Percentiles rank a stretch among this genome's conserved stretches.
Evolutionary conservation across 2,888 invertebrate species (phyloP).

Genomic region (Acleris cristana): DNA sequence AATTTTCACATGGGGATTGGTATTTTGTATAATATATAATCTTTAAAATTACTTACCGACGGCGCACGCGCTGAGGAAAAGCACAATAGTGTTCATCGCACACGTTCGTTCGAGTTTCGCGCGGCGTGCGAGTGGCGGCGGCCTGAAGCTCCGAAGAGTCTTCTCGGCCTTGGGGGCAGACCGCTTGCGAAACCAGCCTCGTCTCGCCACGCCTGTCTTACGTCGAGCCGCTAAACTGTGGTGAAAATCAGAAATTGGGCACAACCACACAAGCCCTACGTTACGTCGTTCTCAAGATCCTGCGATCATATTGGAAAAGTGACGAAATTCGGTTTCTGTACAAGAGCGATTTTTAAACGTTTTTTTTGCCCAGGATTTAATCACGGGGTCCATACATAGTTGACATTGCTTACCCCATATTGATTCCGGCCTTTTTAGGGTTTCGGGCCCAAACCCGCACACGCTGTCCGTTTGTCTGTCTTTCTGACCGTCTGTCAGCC

Average conservation of each 20-base stretch:
- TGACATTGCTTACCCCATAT: too few relatives aligned
- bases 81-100: slow-evolving; percentile 62
- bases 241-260: slow-evolving; percentile 2
- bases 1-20: too few relatives aligned
- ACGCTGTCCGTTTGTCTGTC: too few relatives aligned
- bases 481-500: too few relatives aligned
- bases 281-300: background rate
- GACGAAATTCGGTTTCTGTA: too few relatives aligned
- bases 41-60: slow-evolving; percentile 60
- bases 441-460: too few relatives aligned
- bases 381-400: too few relatives aligned
- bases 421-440: too few relatives aligned
- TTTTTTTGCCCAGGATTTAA: too few relatives aligned
- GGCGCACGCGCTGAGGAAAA: slow-evolving; percentile 68
- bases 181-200: slow-evolving; percentile 66
- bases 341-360: too few relatives aligned
- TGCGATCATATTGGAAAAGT: too few relatives aligned
- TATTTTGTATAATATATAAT: background rate
- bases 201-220: slow-evolving; percentile 46
- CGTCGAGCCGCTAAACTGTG: background rate
- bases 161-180: slow-evolving; percentile 69
- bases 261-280: background rate
- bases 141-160: slow-evolving; percentile 49
- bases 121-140: slow-evolving; percentile 61
- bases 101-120: slow-evolving; percentile 62